Base-by-base conservation (phyloP, 30 jellyfish, hydroid and myxozoan species). In the Calvadosia cruxmelitensis region DNA sequence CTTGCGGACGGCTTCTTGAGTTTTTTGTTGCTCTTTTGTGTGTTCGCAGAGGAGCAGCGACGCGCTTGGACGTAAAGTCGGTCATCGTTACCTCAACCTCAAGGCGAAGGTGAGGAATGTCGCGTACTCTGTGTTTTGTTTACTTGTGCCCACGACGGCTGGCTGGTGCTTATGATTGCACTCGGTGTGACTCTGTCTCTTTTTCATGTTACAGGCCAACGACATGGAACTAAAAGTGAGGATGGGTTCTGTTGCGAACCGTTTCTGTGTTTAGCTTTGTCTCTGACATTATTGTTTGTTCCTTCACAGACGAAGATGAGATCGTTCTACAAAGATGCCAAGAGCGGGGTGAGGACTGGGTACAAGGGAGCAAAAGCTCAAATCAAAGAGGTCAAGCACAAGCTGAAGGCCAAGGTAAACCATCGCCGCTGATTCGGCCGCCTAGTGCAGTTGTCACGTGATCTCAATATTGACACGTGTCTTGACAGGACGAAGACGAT, bases 291-390 rank as follows among this genome's bases (percentile, higher is more conserved):
- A n/a, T n/a, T n/a, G n/a, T n/a, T n/a, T 42, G 57, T 2, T 64
- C 30, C 2, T 64, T 64, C 30, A 24, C 24, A 64, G 65, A 76
- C 68, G 31, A 76, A 76, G 53, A 64, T 76, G 79, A 76, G 67
- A 27, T 68, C 86, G 3, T 65, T 76, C 10, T 76, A 76, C 34
- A 76, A 76, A 51, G 86, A 76, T 28, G 86, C 86, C 7, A 76
- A 76, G 53, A 76, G 79, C 67, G 86, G 86, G 16, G 79, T 76
- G 48, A 76, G 67, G 52, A 66, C 79, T 16, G 74, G 86, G 3
- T 76, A 76, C 72, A 76, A 76, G 28, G 86, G 79, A 0, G 86
- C 86, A 3, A 76, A 76, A 27, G 71, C 31, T 52, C 79, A 66
- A 30, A 27, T 76, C 28, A 76, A 76, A 51, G 85, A 75, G 52